Base-by-base conservation (phyloP, 2,113 vertebrate species). In the Sinocyclocheilus maitianheensis region DNA sequence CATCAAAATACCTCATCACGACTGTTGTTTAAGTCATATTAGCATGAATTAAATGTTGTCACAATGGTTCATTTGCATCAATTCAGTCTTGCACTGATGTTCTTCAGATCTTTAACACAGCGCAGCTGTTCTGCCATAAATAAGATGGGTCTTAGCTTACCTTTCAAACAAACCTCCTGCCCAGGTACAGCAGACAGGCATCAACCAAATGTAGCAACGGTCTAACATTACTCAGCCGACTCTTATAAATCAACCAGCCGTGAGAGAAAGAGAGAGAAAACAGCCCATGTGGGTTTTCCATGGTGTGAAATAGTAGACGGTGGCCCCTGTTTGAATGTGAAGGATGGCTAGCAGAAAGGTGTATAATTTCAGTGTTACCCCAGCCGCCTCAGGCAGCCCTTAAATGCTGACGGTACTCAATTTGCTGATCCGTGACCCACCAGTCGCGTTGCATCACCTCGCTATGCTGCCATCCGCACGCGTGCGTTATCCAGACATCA, bases 281-380 rank as follows among this genome's bases (percentile, higher is more conserved):
- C 48, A 71, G 78, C 51, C 53, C 71, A 5, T 58, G 74, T 88
- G 72, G 62, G 81, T 88, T 92, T 93, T 90, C 87, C 78, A 65
- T 82, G 67, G 85, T 80, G 77, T 80, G 89, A 91, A 93, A 90
- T 81, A 85, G 81, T 92, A 91, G 87, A 92, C 63, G 86, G 88
- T 90, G 90, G 86, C 84, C 90, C 85, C 89, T 43, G 53, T 85
- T 87, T 91, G 86, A 94, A 92, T 85, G 63, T 90, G 91, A 91
- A 87, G 89, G 88, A 92, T 89, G 91, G 85, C 86, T 87, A 88
- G 89, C 67, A 91, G 87, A 58, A 90, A 91, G 90, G 91, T 89
- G 87, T 95, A 94, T 96, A 91, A 75, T 93, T 94, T 96, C 95
- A 94, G 90, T 94, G 91, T 96, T 96, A 95, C 94, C 93, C 92